A percentile compares a stretch with the other conserved stretches of the same genome.
Conservation (phyloP, 2,113 vertebrate species). For the Clarias magur region DNA sequence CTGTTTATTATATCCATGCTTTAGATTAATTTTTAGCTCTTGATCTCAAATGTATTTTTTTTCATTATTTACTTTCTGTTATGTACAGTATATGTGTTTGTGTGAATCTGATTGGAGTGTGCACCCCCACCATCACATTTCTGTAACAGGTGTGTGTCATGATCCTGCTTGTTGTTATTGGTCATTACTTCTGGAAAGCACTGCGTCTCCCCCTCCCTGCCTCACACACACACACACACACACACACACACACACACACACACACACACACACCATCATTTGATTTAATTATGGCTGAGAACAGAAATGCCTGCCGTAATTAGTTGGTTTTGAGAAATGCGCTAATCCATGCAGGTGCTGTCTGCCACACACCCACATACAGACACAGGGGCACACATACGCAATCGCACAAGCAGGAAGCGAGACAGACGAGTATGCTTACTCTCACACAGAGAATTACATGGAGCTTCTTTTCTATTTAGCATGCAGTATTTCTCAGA, state of each 20-base stretch:
- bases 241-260: constrained; percentile 54
- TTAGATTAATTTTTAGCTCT: not conserved
- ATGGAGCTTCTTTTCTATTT: not conserved
- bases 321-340: constrained; percentile 73
- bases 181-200: constrained; percentile 55
- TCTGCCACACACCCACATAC: constrained; percentile 51
- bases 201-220: constrained; percentile 50
- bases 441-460: not conserved
- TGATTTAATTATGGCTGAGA: constrained; percentile 69
- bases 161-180: constrained; percentile 57
- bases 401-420: not conserved
- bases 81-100: not conserved
- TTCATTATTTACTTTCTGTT: not conserved
- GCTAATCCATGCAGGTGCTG: constrained; percentile 65
- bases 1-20: not conserved
- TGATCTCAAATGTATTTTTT: not conserved
- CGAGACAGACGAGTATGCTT: not conserved
- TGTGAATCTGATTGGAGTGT: not conserved
- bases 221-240: constrained; percentile 52
- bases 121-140: not conserved
- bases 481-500: constrained; percentile 8
- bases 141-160: constrained; percentile 58
- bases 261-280: constrained; percentile 60
- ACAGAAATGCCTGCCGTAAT: constrained; percentile 66
- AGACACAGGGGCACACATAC: not conserved